Evolutionary conservation across 2,113 vertebrate species (phyloP).

Genomic region (Siniperca chuatsi): DNA sequence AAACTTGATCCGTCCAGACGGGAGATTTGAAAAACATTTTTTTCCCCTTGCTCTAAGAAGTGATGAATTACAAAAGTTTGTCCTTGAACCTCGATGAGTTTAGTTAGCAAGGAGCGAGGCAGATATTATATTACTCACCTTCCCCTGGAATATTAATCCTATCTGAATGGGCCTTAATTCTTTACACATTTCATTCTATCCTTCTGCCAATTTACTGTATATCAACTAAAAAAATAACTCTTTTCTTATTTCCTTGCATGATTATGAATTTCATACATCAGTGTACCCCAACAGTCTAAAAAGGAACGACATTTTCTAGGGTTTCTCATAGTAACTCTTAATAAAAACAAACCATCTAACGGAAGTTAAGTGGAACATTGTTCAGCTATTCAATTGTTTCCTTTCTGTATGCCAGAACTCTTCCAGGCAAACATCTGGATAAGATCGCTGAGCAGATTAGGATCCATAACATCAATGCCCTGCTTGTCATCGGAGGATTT

Average conservation of each 20-base stretch:
- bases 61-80: background rate
- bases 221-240: background rate
- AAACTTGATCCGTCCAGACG: background rate
- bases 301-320: background rate
- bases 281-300: background rate
- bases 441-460: slow-evolving; percentile 92
- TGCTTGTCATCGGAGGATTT: slow-evolving; percentile 95
- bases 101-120: background rate
- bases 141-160: background rate
- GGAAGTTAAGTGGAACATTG: background rate
- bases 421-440: slow-evolving; percentile 90
- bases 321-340: background rate
- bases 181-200: background rate
- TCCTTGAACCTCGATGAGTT: background rate
- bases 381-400: background rate
- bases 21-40: background rate
- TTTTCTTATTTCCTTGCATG: background rate
- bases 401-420: slow-evolving; percentile 78
- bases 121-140: background rate
- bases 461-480: slow-evolving; percentile 88
- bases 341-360: background rate
- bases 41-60: background rate
- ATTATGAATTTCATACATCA: background rate
- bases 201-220: background rate
- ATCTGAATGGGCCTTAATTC: background rate